phyloP scores from a whole-genome alignment of 1,140 invertebrate genomes.

The Drosophila nikananu region DNA sequence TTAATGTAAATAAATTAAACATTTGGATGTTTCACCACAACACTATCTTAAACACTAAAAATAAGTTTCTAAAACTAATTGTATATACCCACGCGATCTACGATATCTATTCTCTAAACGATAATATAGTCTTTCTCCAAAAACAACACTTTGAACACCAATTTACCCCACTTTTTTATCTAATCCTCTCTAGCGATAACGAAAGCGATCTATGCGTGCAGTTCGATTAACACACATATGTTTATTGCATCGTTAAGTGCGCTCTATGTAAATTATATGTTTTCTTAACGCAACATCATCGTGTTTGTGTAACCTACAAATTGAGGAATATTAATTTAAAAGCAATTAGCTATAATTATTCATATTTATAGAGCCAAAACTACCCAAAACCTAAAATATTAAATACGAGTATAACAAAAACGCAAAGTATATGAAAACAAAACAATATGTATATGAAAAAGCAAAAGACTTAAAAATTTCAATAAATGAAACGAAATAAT shows the following conservation, averaged over 20 bases:
- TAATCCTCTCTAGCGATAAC: constrained; percentile 53
- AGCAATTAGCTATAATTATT: constrained; percentile 82
- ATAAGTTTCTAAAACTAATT: constrained; percentile 80
- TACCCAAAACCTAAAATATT: constrained; percentile 80
- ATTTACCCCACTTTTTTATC: constrained; percentile 50
- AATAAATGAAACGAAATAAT: constrained; percentile 82
- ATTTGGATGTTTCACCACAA: constrained; percentile 52
- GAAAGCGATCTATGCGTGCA: constrained; percentile 51
- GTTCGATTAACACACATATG: constrained; percentile 49
- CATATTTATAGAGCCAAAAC: constrained; percentile 83
- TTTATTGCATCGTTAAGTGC: constrained; percentile 27
- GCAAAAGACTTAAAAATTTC: constrained; percentile 83
- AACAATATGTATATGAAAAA: constrained; percentile 76
- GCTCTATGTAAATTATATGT: constrained; percentile 71
- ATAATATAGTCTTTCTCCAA: constrained; percentile 37
- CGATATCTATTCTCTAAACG: constrained; percentile 46
- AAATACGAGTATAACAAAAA: constrained; percentile 68
- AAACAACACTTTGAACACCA: constrained; percentile 34
- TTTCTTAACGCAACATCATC: constrained; percentile 19
- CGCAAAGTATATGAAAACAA: constrained; percentile 55
- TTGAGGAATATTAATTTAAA: constrained; percentile 78
- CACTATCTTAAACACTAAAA: constrained; percentile 70
- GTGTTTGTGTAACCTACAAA: constrained; percentile 62
- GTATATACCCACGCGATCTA: constrained; percentile 65
- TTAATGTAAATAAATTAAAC: constrained; percentile 69